A percentile compares a stretch with the other conserved stretches of the same genome.
Conservation (phyloP, 2,888 invertebrate genomes). For the Alviniconcha strummeri region DNA sequence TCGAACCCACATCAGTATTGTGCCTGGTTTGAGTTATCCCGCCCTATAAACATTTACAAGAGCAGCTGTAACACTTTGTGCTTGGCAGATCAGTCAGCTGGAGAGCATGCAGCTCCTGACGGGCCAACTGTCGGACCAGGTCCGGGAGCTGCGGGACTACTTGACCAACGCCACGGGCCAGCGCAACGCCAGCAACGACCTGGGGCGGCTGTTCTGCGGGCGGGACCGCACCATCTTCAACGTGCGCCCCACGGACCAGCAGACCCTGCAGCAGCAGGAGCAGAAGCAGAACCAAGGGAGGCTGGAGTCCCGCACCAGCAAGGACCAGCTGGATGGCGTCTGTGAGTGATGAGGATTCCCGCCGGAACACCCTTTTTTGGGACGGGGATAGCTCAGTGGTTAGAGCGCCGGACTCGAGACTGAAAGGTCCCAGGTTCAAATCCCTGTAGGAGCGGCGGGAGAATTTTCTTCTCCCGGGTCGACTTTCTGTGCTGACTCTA, state of each 20-base stretch:
- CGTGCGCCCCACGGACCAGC: neutral
- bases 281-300: neutral
- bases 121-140: constrained; percentile 8
- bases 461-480: too few species aligned
- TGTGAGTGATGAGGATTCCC: constrained; percentile 5
- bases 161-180: constrained; percentile 24
- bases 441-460: too few species aligned
- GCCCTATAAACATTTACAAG: too few species aligned
- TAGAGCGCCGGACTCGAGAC: too few species aligned
- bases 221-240: constrained; percentile 7
- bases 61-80: too few species aligned
- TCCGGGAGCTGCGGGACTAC: neutral
- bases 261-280: neutral
- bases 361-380: too few species aligned
- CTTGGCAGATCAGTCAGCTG: constrained; percentile 6
- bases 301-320: neutral
- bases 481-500: too few species aligned
- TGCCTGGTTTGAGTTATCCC: too few species aligned
- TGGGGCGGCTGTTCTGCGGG: constrained; percentile 25
- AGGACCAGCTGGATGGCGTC: constrained; percentile 24
- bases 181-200: constrained; percentile 8
- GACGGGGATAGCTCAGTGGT: too few species aligned
- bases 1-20: too few species aligned
- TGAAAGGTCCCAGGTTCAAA: too few species aligned
- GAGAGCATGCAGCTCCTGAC: constrained; percentile 30